phyloP scores from a whole-genome alignment of 2,888 invertebrate species.

The Electrophaes corylata region DNA sequence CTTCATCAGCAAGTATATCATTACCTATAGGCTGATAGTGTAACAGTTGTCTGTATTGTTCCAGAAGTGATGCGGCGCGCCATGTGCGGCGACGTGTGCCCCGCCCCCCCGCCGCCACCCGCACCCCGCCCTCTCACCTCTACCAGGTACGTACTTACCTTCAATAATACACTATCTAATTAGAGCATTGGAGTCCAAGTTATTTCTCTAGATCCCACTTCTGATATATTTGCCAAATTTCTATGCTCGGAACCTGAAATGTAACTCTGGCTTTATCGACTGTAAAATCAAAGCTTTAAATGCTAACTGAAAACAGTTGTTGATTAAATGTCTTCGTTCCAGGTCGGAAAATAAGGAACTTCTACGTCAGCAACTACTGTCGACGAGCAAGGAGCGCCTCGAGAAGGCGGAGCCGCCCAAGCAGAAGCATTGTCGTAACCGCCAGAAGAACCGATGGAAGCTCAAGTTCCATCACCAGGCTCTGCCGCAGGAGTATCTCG shows the following conservation, averaged over 20 bases:
- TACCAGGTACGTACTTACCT: slow-evolving; percentile 21
- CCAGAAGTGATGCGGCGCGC: slow-evolving; percentile 82
- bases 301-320: background rate
- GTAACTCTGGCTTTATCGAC: too few relatives aligned
- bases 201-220: background rate
- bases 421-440: slow-evolving; percentile 67
- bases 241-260: too few relatives aligned
- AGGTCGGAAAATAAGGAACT: slow-evolving; percentile 78
- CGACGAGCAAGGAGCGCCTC: slow-evolving; percentile 70
- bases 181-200: too few relatives aligned
- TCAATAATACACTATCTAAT: background rate
- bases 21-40: background rate
- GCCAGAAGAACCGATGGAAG: slow-evolving; percentile 89
- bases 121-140: slow-evolving; percentile 45
- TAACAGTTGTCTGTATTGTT: slow-evolving; percentile 45
- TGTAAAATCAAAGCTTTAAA: background rate
- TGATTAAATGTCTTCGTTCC: slow-evolving; percentile 44
- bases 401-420: slow-evolving; percentile 65
- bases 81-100: slow-evolving; percentile 76
- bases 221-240: background rate
- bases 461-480: slow-evolving; percentile 93
- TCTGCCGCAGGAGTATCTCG: slow-evolving; percentile 90
- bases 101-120: slow-evolving; percentile 62
- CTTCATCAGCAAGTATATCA: too few relatives aligned
- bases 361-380: slow-evolving; percentile 72